Percentiles rank a stretch among this genome's conserved stretches.
Conservation (phyloP, 2,888 invertebrate genomes). For the Temnothorax rugatulus region DNA sequence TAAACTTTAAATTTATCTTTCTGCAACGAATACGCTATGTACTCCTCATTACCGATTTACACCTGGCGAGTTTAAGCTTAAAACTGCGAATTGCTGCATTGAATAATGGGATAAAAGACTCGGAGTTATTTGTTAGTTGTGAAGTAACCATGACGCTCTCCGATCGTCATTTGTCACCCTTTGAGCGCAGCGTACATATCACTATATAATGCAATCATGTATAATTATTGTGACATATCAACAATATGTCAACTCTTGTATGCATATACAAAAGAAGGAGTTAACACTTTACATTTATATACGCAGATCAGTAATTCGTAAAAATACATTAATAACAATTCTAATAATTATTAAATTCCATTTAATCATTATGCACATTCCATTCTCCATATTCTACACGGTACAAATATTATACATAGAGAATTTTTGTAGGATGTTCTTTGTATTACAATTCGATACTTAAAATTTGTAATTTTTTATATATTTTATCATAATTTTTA, state of each 20-base stretch:
- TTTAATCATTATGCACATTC: background rate
- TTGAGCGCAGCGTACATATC: slow-evolving; percentile 43
- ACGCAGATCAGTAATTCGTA: background rate
- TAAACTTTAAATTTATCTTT: background rate
- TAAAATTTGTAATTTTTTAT: background rate
- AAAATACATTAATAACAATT: background rate
- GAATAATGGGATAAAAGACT: background rate
- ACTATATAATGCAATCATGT: slow-evolving; percentile 33
- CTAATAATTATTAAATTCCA: background rate
- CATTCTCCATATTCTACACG: background rate
- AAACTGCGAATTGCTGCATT: slow-evolving; percentile 18
- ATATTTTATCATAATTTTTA: background rate
- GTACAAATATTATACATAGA: background rate
- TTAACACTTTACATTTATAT: background rate
- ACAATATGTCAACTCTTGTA: slow-evolving; percentile 2
- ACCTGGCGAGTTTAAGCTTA: background rate
- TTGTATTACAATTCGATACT: background rate
- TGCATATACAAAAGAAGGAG: background rate
- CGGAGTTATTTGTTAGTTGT: slow-evolving; percentile 38
- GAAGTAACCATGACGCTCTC: slow-evolving; percentile 60
- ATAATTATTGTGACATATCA: slow-evolving; percentile 28
- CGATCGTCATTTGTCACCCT: slow-evolving; percentile 48
- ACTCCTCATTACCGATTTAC: background rate
- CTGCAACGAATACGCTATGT: background rate
- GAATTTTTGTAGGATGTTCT: background rate